Evolutionary conservation across 2,797 vertebrate genomes (phyloP), one percentile per base, ranked within the genome.

Genomic region (Euthynnus affinis): DNA sequence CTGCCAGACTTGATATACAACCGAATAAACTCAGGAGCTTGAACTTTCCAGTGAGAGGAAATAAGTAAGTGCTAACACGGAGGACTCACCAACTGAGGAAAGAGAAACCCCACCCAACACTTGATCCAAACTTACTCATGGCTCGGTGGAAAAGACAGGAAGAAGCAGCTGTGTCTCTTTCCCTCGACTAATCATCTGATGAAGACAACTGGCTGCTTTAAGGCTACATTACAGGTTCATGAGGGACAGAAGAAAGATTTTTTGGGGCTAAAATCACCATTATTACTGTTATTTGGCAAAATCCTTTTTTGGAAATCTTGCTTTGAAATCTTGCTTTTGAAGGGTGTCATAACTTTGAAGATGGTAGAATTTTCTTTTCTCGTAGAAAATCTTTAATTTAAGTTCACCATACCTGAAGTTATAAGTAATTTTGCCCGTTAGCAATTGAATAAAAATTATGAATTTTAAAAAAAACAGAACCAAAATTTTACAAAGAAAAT

Each of bases 1-100:
- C 91, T 92, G 89, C 87, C 90, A 80, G 61, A 59, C 70, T n/a
- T 46, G 46, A 40, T 17, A 32, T 44, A 60, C 71, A 49, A 64
- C 74, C 61, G 68, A 69, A 79, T 75, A 64, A 23, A 74, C 89
- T 81, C 87, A 89, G 85, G 84, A 76, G 83, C 80, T 53, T 27
- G 7, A 76, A 68, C 52, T 20, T 61, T 40, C 42, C 57, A 22
- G 58, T 1, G 59, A 10, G n/a, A 48, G 44, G 17, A 48, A 48
- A 15, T 17, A 48, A 75, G 32, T 5, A 22, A 42, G 44, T 7
- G 32, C 56, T 9, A 17, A 68, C 51, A 9, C 42, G 12, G 62
- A 80, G 52, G 58, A 74, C 60, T 52, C 52, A 20, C 29, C 58
- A 25, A 18, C 53, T 18, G n/a, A 49, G 22, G 32, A 53, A 57